Conservation (phyloP, 2,797 vertebrate species). For the Phoxinus dragarum region DNA sequence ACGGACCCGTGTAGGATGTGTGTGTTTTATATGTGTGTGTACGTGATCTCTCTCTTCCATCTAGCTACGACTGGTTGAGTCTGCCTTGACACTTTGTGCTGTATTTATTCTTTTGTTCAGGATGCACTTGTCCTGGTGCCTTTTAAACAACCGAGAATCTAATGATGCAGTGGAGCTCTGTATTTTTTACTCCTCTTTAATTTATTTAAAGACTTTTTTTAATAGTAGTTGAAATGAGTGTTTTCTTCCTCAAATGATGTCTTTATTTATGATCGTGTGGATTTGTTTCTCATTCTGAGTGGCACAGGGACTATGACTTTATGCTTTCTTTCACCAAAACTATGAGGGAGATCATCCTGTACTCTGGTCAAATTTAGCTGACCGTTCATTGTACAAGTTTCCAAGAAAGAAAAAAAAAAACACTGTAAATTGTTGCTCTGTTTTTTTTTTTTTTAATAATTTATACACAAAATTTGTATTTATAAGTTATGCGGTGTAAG, state of each 20-base stretch:
- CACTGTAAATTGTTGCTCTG: conserved; percentile 73
- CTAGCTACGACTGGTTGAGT: conserved; percentile 1
- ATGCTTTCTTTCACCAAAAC: conserved; percentile 76
- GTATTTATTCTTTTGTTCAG: conserved; percentile 62
- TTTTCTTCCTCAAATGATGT: conserved; percentile 61
- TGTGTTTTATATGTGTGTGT: conserved; percentile 18
- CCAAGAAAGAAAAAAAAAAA: conserved; percentile 28
- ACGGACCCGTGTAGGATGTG: neutral
- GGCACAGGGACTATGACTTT: conserved; percentile 68
- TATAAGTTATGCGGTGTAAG: conserved; percentile 90
- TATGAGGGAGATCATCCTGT: conserved; percentile 68
- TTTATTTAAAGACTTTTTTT: conserved; percentile 75
- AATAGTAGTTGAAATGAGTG: conserved; percentile 64
- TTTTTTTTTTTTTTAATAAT: conserved; percentile 74
- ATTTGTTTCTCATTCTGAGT: conserved; percentile 64
- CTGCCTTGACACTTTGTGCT: conserved; percentile 50
- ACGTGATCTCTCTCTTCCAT: conserved; percentile 10
- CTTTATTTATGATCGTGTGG: conserved; percentile 78
- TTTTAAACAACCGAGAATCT: conserved; percentile 51
- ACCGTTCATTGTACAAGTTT: conserved; percentile 64
- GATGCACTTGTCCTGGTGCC: conserved; percentile 49
- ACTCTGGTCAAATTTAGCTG: conserved; percentile 69
- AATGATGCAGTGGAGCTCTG: conserved; percentile 49
- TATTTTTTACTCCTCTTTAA: conserved; percentile 27
- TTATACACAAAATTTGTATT: conserved; percentile 89